Evolutionary conservation across 2,797 vertebrate species (phyloP), one percentile per base, ranked within the genome.

Genomic region (Huso huso): DNA sequence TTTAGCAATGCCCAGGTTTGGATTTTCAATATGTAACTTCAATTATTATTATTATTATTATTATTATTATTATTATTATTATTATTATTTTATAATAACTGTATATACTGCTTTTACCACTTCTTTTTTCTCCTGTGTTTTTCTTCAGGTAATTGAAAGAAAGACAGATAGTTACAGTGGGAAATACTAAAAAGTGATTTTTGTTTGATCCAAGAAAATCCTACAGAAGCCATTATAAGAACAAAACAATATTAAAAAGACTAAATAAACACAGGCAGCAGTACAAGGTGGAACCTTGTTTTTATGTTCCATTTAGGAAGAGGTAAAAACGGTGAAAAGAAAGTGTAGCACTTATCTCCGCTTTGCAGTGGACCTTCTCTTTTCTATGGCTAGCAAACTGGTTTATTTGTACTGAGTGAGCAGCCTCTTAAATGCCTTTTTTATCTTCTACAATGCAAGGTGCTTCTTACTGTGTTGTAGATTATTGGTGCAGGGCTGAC

Each of bases 371-470:
- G 72, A 77, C 76, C 69, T 66, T 75, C 72, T 79, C 83, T 37
- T 37, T 37, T 2, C 23, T 37, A 37, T 37, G 23, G 37, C 18
- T 23, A 62, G 18, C 9, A 62, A 62, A 62, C 61, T 62, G 61
- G 61, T 37, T 62, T 7, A n/a, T 37, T 62, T 72, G 78, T 51
- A 57, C 55, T 69, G 9, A 37, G 60, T 48, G 37, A 12, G 48
- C 52, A 10, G 62, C 13, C 57, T 13, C 51, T 52, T 50, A 51
- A 68, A 62, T 62, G 66, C 23, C 61, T 37, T 13, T 83, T 86
- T 87, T 89, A 89, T 90, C 88, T 85, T 74, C 79, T 76, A 83
- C 74, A 89, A 87, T 82, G 84, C 86, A 89, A 89, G 86, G 87
- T 90, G 88, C 86, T 88, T 88, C 87, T 62, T 83, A 80, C 85